These are phyloP conservation scores for Heterohyrax brucei DNA, from an alignment of 2,797 vertebrate species.

Conservation along the genomic window DNA sequence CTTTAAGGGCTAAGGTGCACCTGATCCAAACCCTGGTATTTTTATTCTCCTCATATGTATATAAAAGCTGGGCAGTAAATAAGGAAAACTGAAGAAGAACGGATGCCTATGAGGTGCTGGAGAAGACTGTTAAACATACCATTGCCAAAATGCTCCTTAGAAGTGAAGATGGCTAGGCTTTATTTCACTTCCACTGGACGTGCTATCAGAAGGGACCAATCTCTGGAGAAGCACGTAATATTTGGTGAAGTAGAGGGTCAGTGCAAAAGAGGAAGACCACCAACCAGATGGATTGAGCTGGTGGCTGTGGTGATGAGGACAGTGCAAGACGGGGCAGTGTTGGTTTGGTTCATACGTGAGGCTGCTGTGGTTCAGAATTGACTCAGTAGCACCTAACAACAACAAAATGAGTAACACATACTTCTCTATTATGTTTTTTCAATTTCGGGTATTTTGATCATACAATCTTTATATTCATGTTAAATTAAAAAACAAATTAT, in stretches of 20 bases:
- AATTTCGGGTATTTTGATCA: constrained; percentile 35
- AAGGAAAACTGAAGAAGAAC: neutral
- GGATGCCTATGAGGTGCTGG: neutral
- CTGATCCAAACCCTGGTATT: neutral
- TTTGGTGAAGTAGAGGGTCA: neutral
- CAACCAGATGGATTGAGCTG: neutral
- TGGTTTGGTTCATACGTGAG: no score
- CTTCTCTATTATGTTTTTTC: constrained; percentile 14
- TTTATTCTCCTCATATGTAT: neutral
- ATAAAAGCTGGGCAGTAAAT: neutral
- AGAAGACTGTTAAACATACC: neutral
- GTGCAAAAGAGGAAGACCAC: neutral
- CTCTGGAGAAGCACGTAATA: neutral
- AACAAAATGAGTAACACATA: neutral
- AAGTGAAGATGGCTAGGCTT: neutral
- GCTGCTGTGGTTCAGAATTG: no score
- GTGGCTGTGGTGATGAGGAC: neutral
- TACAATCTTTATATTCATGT: constrained; percentile 38
- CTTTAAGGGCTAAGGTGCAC: neutral
- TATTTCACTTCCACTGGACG: neutral
- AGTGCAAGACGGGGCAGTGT: no score
- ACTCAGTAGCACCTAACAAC: no score
- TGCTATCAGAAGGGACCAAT: neutral
- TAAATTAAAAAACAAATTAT: constrained; percentile 63
- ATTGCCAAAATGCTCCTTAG: neutral